Percentiles rank a stretch among this genome's conserved stretches.
phyloP scores from a whole-genome alignment of 2,113 vertebrate genomes.

The Tachycineta bicolor region DNA sequence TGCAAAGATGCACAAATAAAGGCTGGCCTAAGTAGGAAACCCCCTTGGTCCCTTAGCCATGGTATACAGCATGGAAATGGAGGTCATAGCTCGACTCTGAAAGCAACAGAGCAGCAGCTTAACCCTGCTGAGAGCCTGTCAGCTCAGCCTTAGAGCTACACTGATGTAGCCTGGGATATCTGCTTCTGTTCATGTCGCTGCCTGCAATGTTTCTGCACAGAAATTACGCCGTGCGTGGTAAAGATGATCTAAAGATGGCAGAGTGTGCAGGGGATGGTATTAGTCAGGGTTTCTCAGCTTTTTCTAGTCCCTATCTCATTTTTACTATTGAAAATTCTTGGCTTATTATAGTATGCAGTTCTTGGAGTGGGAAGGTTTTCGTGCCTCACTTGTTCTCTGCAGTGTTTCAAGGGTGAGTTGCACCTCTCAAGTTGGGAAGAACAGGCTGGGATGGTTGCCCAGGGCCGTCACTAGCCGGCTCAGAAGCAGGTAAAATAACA shows the following conservation, averaged over 20 bases:
- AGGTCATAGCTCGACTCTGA: background rate
- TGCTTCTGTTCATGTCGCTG: background rate
- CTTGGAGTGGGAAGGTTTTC: background rate
- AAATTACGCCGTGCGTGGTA: background rate
- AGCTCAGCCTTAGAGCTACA: background rate
- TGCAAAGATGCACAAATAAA: background rate
- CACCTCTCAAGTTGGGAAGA: background rate
- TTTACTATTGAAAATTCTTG: background rate
- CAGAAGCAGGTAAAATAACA: background rate
- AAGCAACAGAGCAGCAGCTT: background rate
- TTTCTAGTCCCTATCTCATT: background rate
- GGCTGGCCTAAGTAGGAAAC: background rate
- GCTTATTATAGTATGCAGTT: background rate
- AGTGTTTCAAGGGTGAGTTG: background rate
- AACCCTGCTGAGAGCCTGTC: background rate
- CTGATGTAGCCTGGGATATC: background rate
- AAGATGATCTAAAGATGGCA: background rate
- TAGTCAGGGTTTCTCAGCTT: background rate
- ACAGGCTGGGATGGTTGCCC: background rate
- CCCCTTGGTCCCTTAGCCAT: rapidly evolving
- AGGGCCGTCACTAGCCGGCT: background rate
- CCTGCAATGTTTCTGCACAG: background rate
- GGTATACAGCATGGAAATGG: background rate
- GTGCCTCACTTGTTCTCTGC: background rate
- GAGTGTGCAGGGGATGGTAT: background rate